phyloP scores from a whole-genome alignment of 2,888 invertebrate species.

The Achlya flavicornis region DNA sequence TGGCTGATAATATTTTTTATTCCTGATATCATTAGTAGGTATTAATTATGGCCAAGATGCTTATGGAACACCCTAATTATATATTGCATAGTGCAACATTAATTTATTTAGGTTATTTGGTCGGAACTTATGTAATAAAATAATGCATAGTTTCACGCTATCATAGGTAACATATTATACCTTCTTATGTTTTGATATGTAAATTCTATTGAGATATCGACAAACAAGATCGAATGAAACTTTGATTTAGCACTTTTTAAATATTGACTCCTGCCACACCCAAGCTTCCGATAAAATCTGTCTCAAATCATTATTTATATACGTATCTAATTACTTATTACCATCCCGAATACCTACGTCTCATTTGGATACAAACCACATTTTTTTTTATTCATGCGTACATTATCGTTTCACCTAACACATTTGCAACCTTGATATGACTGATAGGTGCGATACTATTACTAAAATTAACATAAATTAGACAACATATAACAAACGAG shows the following conservation, averaged over 20 bases:
- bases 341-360: constrained; percentile 7
- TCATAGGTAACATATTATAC: too few species aligned
- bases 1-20: constrained; percentile 7
- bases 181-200: too few species aligned
- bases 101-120: too few species aligned
- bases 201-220: constrained; percentile 11
- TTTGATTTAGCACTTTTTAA: constrained; percentile 36
- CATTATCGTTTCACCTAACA: constrained; percentile 22
- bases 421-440: constrained; percentile 40
- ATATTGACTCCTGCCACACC: constrained; percentile 31
- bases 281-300: constrained; percentile 20
- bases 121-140: too few species aligned
- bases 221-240: constrained; percentile 38
- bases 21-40: too few species aligned
- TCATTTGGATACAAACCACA: background rate
- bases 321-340: constrained; percentile 23
- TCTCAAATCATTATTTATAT: constrained; percentile 24
- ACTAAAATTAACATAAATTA: constrained; percentile 48
- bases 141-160: too few species aligned
- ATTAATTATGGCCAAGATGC: too few species aligned
- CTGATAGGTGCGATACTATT: constrained; percentile 37
- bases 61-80: too few species aligned
- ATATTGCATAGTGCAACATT: too few species aligned
- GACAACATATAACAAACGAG: constrained; percentile 15
- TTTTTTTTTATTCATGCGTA: constrained; percentile 25